These are phyloP conservation scores for Meiosimyza decipiens DNA, from an alignment of 2,888 invertebrate species.

Conservation along the genomic window DNA sequence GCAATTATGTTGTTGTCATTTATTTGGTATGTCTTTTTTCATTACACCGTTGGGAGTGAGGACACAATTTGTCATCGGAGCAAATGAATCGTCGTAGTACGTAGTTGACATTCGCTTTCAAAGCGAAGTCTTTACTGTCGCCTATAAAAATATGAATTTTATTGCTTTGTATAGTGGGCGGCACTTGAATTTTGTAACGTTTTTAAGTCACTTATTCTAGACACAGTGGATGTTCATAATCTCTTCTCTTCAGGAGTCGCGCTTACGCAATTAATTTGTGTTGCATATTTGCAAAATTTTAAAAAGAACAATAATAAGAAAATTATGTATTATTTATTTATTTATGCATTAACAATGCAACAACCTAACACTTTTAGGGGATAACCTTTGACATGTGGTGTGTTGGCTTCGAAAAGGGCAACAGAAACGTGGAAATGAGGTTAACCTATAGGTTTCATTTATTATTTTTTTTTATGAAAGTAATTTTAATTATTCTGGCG, in stretches of 20 bases:
- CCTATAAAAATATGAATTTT: not conserved
- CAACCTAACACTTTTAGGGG: no score
- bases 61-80: slow-evolving; percentile 42
- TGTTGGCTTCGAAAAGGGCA: no score
- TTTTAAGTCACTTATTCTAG: not conserved
- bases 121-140: not conserved
- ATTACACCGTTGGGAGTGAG: slow-evolving; percentile 24
- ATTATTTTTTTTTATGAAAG: no score
- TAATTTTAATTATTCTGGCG: no score
- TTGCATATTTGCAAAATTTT: not conserved
- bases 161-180: slow-evolving; percentile 12
- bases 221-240: no score
- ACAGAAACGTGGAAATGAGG: no score
- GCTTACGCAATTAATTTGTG: not conserved
- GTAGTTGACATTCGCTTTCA: not conserved
- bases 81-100: slow-evolving; percentile 3
- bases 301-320: no score
- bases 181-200: not conserved
- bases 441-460: no score
- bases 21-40: not conserved
- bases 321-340: no score
- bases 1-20: slow-evolving; percentile 36
- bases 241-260: slow-evolving; percentile 1
- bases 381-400: no score
- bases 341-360: no score